Base-by-base conservation (phyloP, 2,797 vertebrate species). In the Cottoperca gobio region DNA sequence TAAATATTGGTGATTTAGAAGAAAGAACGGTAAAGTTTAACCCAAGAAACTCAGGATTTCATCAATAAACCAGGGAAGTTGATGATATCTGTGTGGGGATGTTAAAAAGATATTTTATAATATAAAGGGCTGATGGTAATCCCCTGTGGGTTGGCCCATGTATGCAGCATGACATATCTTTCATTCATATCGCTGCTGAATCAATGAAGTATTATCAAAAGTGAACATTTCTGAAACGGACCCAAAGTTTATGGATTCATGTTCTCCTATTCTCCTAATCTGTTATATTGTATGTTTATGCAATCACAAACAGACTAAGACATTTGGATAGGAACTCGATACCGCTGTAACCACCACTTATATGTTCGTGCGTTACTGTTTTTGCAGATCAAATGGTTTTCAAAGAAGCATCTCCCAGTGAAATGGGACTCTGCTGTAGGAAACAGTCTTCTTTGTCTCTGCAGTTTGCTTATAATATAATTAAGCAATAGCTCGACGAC, bases 391-490 rank as follows among this genome's bases (percentile, higher is more conserved):
- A 57, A 45, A 57, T 53, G 6, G 3, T 40, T 28, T 60, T 59
- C 5, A 42, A 39, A 62, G 48, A 45, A 24, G 42, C 33, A 5
- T 19, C 23, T 33, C n/a, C 9, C 50, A 19, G 42, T 48, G 39
- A 76, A 61, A 63, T 49, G 5, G n/a, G 35, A 39, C 63, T 70
- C 43, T 40, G 42, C 37, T 28, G 33, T 39, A 37, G 45, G 39
- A 70, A 58, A 33, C 45, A 43, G 19, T 33, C 64, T 16, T 49
- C 35, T 35, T 8, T 33, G 17, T 62, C 48, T 21, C 23, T 26
- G 33, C 6, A 21, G 49, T 64, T 65, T 61, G 28, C 64, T 73
- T 19, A 74, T 9, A 63, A 55, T 31, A 31, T 31, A n/a, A n/a
- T n/a, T n/a, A n/a, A n/a, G n/a, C n/a, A n/a, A n/a, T n/a, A n/a